Conservation (phyloP, 2,888 invertebrate genomes). For the Pheosia tremula region DNA sequence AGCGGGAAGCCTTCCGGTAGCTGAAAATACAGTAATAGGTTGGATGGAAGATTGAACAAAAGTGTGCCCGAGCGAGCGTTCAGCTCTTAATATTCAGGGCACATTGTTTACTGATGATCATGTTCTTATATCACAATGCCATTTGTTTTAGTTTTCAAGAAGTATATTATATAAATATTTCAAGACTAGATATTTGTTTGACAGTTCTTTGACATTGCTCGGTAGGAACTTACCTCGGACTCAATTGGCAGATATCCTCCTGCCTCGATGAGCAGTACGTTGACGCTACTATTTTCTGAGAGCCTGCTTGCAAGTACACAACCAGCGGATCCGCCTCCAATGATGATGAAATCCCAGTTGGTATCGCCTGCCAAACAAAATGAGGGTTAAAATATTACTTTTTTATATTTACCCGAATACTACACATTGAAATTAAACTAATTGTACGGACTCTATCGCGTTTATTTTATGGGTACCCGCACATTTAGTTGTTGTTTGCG, state of each 20-base stretch:
- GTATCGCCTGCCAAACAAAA: background rate
- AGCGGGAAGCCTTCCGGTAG: conserved; percentile 38
- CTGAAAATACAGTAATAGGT: conserved; percentile 33
- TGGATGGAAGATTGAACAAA: too few relatives aligned
- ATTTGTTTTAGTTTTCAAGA: background rate
- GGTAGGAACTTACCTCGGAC: background rate
- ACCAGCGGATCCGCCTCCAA: conserved; percentile 48
- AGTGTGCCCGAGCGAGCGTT: too few relatives aligned
- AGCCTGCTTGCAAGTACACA: conserved; percentile 47
- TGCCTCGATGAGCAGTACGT: conserved; percentile 48
- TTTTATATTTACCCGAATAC: background rate
- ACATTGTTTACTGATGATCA: too few relatives aligned
- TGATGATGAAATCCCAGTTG: conserved; percentile 68
- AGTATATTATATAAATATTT: too few relatives aligned
- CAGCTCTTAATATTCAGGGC: too few relatives aligned
- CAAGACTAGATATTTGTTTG: too few relatives aligned
- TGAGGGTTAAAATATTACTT: background rate
- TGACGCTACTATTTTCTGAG: conserved; percentile 41
- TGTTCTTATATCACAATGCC: too few relatives aligned
- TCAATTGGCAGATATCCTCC: conserved; percentile 41
- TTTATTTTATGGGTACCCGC: too few relatives aligned
- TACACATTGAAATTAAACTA: too few relatives aligned
- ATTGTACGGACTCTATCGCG: too few relatives aligned
- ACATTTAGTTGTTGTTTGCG: too few relatives aligned
- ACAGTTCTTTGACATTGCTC: too few relatives aligned